Evolutionary conservation across 2,888 invertebrate species (phyloP).

Genomic region (Erebia palarica): DNA sequence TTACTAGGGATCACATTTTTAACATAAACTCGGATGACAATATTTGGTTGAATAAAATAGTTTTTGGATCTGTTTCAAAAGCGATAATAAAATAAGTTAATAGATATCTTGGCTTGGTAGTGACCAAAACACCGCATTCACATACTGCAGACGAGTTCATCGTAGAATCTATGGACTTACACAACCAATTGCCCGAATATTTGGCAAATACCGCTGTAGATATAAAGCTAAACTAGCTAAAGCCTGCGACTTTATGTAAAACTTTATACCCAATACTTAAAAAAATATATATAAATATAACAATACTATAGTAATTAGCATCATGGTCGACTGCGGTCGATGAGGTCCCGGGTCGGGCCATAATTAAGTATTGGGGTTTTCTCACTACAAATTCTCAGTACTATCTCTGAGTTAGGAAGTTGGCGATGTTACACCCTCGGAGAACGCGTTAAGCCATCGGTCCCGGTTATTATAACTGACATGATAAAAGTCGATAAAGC

Average conservation of each 20-base stretch:
- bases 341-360: no score
- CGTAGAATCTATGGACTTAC: constrained; percentile 35
- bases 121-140: constrained; percentile 34
- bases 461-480: no score
- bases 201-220: constrained; percentile 19
- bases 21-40: no score
- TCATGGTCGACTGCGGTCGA: no score
- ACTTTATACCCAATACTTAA: neutral
- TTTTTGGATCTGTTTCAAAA: constrained; percentile 14
- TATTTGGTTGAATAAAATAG: neutral
- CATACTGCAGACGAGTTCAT: constrained; percentile 37
- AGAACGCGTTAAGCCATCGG: no score
- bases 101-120: constrained; percentile 40
- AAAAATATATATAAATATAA: neutral
- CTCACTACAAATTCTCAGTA: no score
- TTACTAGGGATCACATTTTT: no score
- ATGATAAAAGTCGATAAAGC: no score
- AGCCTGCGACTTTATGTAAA: neutral
- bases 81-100: constrained; percentile 30
- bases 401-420: no score
- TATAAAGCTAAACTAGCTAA: neutral
- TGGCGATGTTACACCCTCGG: no score
- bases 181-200: constrained; percentile 45
- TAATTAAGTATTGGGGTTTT: no score
- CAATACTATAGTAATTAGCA: no score